A percentile compares a stretch with the other conserved stretches of the same genome.
These are phyloP conservation scores for Platygyra sinensis DNA, from an alignment of 64 coral and sea anemone species.

Conservation along the genomic window DNA sequence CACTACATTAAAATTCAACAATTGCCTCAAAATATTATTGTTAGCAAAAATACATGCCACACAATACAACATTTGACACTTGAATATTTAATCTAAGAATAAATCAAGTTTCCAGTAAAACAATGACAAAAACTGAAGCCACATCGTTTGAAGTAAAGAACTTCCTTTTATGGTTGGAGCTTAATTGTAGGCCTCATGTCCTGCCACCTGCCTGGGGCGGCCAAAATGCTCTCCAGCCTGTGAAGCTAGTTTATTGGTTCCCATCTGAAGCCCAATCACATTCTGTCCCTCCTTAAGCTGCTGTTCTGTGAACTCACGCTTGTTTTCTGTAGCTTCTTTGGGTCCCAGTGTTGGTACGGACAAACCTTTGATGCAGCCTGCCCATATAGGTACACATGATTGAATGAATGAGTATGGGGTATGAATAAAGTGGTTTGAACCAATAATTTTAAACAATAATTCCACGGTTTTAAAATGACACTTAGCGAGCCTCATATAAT, in stretches of 20 bases:
- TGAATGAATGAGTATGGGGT: neutral
- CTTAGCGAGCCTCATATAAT: neutral
- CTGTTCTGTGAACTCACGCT: conserved; percentile 71
- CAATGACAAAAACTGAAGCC: too few species aligned
- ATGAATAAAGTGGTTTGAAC: neutral
- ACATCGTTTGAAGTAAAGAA: too few species aligned
- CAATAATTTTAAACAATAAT: neutral
- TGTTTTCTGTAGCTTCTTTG: conserved; percentile 60
- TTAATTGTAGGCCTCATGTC: conserved; percentile 11
- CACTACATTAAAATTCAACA: too few species aligned
- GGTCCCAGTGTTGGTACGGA: conserved; percentile 63
- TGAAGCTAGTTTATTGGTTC: conserved; percentile 43
- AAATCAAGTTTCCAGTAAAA: too few species aligned
- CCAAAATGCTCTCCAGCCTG: conserved; percentile 73
- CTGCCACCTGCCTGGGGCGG: conserved; percentile 53
- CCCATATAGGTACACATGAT: conserved; percentile 12
- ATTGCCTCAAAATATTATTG: too few species aligned
- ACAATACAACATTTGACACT: too few species aligned
- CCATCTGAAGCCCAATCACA: conserved; percentile 71
- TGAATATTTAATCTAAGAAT: too few species aligned
- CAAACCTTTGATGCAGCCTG: conserved; percentile 49
- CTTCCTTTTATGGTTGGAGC: neutral
- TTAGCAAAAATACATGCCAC: too few species aligned
- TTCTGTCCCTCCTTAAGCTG: conserved; percentile 63
- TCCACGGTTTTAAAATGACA: neutral